Evolutionary conservation across 2,113 vertebrate genomes (phyloP).

Genomic region (Alligator mississippiensis): DNA sequence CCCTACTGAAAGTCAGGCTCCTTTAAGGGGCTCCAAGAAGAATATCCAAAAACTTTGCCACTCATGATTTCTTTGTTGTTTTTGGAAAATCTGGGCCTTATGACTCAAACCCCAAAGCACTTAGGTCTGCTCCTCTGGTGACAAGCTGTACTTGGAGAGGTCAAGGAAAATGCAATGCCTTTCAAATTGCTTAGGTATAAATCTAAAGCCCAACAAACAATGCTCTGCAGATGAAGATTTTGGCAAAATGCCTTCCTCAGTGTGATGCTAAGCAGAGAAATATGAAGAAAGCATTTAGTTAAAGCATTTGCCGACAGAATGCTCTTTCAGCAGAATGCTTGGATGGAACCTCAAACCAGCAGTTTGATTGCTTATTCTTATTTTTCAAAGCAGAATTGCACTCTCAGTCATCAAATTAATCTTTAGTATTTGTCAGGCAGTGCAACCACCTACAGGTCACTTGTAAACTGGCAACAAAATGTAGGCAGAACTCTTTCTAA

Average conservation of each 20-base stretch:
- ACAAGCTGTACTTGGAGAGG: accelerated
- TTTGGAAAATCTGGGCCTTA: accelerated
- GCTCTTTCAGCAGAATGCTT: accelerated
- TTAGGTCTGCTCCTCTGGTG: accelerated
- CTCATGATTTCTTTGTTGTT: background rate
- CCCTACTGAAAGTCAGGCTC: background rate
- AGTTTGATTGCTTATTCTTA: background rate
- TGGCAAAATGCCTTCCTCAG: accelerated
- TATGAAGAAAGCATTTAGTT: accelerated
- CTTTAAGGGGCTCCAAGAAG: background rate
- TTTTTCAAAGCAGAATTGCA: background rate
- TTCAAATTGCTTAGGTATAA: accelerated
- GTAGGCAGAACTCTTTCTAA: background rate
- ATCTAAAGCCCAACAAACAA: accelerated
- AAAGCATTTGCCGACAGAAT: background rate
- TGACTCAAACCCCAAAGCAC: accelerated
- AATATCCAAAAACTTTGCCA: background rate
- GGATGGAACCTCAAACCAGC: accelerated
- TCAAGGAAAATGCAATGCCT: background rate
- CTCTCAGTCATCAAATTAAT: accelerated
- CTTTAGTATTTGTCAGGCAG: background rate
- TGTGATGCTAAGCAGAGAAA: accelerated
- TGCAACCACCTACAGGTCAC: background rate
- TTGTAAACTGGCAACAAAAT: accelerated
- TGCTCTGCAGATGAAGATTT: background rate